Percentiles rank a stretch among this genome's conserved stretches.
phyloP scores from a whole-genome alignment of 2,888 invertebrate species.

The Drosophila lutescens region DNA sequence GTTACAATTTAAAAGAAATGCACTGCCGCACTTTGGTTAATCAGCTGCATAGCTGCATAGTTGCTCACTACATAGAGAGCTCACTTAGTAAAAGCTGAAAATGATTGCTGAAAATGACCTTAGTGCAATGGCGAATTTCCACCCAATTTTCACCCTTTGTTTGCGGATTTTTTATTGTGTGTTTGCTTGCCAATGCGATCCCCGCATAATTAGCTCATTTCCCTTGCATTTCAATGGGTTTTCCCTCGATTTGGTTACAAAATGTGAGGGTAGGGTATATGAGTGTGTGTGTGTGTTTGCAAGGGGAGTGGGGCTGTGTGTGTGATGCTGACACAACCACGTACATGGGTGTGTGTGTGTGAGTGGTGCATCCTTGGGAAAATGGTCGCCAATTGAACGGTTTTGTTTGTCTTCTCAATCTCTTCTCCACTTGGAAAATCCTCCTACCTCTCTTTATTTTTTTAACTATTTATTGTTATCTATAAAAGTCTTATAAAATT shows the following conservation, averaged over 20 bases:
- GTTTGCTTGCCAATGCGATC: constrained; percentile 19
- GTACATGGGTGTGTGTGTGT: neutral
- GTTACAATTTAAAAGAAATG: no score
- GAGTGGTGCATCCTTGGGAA: constrained; percentile 1
- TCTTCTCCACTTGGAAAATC: neutral
- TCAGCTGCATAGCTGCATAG: no score
- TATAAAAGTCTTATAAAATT: no score
- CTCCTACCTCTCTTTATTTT: neutral
- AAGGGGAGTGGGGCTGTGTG: neutral
- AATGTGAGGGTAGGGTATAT: neutral
- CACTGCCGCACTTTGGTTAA: no score
- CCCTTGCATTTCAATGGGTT: constrained; percentile 39
- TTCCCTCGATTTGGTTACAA: constrained; percentile 12
- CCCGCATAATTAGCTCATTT: constrained; percentile 65
- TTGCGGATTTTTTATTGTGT: constrained; percentile 23
- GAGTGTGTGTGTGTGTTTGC: constrained; percentile 5
- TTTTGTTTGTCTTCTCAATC: constrained; percentile 1
- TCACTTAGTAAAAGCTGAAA: neutral
- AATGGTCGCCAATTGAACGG: neutral
- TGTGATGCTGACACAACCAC: constrained; percentile 17
- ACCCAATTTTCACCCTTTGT: neutral
- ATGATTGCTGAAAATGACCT: neutral
- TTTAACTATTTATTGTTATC: no score
- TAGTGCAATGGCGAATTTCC: neutral
- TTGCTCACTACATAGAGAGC: neutral